Evolutionary conservation across 2,888 invertebrate species (phyloP), one percentile per base, ranked within the genome.

Genomic region (Epinotia bilunana): DNA sequence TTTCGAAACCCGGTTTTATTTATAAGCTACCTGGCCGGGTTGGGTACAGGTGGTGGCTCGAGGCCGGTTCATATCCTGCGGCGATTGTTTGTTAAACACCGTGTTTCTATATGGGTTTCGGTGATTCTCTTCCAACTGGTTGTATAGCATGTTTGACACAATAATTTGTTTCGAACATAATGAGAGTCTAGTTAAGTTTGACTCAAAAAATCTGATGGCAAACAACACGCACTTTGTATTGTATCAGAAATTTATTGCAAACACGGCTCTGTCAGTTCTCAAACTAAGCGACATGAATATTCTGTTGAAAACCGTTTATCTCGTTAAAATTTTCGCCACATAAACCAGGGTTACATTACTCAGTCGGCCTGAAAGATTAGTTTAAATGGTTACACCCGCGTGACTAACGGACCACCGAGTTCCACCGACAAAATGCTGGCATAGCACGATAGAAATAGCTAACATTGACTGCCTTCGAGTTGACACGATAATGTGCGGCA

Each of bases 31-130:
- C 72, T 75, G 75, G 71, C 46, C 71, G 87, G 79, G 79, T 78
- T 69, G 72, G 65, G 75, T 77, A 83, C 87, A 87, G 87, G 87
- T 88, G 87, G 83, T 81, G 79, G 77, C 79, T 80, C 79, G 78
- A 82, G 84, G 84, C 82, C 81, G 82, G 72, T 80, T 78, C 79
- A 82, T 81, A 82, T 83, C 83, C 83, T 78, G 71, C 81, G 79
- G 73, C 73, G 20, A 43, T 11, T 63, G 46, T 74, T 74, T 71
- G 71, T 75, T 33, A 62, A 75, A 73, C 68, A 64, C 49, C 74
- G 64, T 73, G 76, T 74, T 77, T 77, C 79, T 77, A 78, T 80
- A 43, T 72, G 77, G 68, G 43, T 76, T 79, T 77, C 58, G 69
- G 69, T 60, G 76, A 79, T 76, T 76, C 70, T 79, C 80, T 79